These are phyloP conservation scores for Marronus borbonicus DNA, from an alignment of 2,888 invertebrate genomes.

Conservation along the genomic window DNA sequence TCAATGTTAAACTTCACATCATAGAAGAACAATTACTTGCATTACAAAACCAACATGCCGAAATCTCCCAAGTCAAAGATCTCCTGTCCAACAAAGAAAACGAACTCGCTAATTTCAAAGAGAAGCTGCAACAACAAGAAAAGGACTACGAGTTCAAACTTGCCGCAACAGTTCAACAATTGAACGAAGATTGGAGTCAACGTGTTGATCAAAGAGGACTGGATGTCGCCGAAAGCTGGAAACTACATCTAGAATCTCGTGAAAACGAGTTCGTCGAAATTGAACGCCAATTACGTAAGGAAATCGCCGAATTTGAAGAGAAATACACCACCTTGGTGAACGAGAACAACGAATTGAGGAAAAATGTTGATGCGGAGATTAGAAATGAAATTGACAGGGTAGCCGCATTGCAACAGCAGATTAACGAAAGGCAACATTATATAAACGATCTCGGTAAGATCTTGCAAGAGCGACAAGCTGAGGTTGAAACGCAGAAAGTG, in stretches of 20 bases:
- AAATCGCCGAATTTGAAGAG: slow-evolving; percentile 72
- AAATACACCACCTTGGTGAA: slow-evolving; percentile 66
- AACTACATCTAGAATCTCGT: slow-evolving; percentile 77
- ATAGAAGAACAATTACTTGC: slow-evolving; percentile 54
- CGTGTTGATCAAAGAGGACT: slow-evolving; percentile 79
- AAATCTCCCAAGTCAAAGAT: slow-evolving; percentile 41
- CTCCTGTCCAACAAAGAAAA: slow-evolving; percentile 51
- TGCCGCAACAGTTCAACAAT: slow-evolving; percentile 57
- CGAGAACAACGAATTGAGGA: slow-evolving; percentile 68
- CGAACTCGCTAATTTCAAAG: slow-evolving; percentile 60
- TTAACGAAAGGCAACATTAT: slow-evolving; percentile 63
- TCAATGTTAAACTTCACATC: slow-evolving; percentile 62
- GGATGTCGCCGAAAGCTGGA: slow-evolving; percentile 82
- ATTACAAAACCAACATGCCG: slow-evolving; percentile 63
- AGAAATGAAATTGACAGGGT: slow-evolving; percentile 67
- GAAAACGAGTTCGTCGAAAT: slow-evolving; percentile 76
- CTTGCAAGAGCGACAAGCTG: slow-evolving; percentile 61
- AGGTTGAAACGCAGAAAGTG: slow-evolving; percentile 55
- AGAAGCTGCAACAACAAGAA: slow-evolving; percentile 63
- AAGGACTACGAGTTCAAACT: slow-evolving; percentile 66
- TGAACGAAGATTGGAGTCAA: slow-evolving; percentile 70
- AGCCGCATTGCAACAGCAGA: slow-evolving; percentile 66
- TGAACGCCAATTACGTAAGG: slow-evolving; percentile 72
- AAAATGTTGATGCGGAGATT: slow-evolving; percentile 68
- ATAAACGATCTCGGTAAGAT: slow-evolving; percentile 62